phyloP scores from a whole-genome alignment of 2,888 invertebrate species.

The Drosophila kokeensis region DNA sequence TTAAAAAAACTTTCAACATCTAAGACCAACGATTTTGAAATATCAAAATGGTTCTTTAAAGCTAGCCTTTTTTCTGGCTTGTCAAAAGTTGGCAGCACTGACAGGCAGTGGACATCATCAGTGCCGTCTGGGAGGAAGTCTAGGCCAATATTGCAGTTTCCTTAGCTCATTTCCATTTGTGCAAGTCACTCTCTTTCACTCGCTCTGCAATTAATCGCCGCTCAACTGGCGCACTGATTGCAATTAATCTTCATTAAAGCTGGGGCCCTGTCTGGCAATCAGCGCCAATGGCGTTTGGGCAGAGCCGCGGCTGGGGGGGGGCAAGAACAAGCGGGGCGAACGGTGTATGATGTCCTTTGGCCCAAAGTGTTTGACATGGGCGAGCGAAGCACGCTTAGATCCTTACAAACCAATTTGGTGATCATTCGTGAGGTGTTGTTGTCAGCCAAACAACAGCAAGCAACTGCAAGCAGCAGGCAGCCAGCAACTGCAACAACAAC shows the following conservation, averaged over 20 bases:
- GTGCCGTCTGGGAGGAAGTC: slow-evolving; percentile 60
- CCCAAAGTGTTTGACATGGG: slow-evolving; percentile 76
- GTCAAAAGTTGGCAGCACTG: slow-evolving; percentile 5
- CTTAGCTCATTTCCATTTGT: slow-evolving; percentile 58
- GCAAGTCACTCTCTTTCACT: slow-evolving; percentile 38
- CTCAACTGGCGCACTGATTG: slow-evolving; percentile 83
- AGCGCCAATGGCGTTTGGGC: background rate
- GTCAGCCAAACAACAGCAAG: slow-evolving; percentile 50
- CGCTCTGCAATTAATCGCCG: slow-evolving; percentile 80
- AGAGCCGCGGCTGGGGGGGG: background rate
- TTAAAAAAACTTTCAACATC: background rate
- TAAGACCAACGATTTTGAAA: background rate
- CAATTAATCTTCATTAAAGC: slow-evolving; percentile 85
- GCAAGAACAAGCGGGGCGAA: background rate
- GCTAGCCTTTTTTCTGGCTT: background rate
- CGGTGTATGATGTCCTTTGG: slow-evolving; percentile 63
- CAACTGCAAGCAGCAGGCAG: slow-evolving; percentile 20
- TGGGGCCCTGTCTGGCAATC: slow-evolving; percentile 45
- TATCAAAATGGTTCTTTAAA: background rate
- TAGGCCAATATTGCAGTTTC: slow-evolving; percentile 63
- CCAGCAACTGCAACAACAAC: slow-evolving; percentile 28
- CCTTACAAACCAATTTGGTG: slow-evolving; percentile 81
- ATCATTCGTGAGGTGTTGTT: slow-evolving; percentile 75
- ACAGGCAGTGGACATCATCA: slow-evolving; percentile 11
- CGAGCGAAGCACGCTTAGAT: slow-evolving; percentile 67